Evolutionary conservation across 1,140 invertebrate genomes (phyloP).

Genomic region (Megalonaias nervosa): DNA sequence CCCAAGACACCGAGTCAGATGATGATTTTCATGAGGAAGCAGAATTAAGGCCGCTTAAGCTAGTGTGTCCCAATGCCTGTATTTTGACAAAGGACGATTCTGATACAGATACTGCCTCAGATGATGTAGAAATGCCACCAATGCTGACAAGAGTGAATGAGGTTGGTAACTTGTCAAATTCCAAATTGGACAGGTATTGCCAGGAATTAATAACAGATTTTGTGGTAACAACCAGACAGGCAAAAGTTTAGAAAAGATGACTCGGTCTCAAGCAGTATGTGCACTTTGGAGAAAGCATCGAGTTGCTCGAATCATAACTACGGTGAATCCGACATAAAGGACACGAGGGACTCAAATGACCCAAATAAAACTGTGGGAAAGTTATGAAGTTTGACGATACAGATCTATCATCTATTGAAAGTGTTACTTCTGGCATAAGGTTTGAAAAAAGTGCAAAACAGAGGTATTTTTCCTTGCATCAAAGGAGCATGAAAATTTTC

Average conservation of each 20-base stretch:
- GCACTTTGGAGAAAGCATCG: conserved; percentile 19
- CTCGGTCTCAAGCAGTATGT: conserved; percentile 1
- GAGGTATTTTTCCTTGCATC: no score
- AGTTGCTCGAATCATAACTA: conserved; percentile 8
- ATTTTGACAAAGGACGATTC: conserved; percentile 16
- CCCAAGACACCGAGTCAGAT: neutral
- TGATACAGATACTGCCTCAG: conserved; percentile 15
- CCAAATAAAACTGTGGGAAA: neutral
- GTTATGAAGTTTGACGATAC: conserved; percentile 4
- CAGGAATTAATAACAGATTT: conserved; percentile 6
- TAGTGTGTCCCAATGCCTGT: conserved; percentile 1
- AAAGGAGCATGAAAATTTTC: no score
- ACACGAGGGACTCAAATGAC: neutral
- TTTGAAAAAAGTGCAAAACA: neutral
- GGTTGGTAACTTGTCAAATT: no score
- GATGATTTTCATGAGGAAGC: conserved; percentile 4
- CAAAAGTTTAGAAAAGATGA: conserved; percentile 9
- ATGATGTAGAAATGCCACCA: conserved; percentile 14
- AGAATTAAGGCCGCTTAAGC: neutral
- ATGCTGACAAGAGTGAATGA: neutral
- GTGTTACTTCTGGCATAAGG: neutral
- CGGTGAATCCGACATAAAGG: conserved; percentile 6
- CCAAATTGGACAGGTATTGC: conserved; percentile 2
- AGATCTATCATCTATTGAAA: neutral
- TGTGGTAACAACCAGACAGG: neutral